Percentiles rank a stretch among this genome's conserved stretches.
phyloP scores from a whole-genome alignment of 1,140 invertebrate species.

The Ericerus pela region DNA sequence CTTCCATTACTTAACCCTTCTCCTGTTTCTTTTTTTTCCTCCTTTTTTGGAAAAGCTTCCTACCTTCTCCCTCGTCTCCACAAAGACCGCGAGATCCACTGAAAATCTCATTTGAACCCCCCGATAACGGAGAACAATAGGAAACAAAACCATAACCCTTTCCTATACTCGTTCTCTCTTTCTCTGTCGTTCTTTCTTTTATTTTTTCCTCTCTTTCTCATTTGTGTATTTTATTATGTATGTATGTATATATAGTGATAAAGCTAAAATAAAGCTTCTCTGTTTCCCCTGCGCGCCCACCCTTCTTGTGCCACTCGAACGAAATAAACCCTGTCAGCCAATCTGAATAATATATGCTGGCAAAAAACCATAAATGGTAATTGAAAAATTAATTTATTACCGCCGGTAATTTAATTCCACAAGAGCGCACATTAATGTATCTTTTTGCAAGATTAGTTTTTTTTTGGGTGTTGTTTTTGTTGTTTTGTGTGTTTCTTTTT shows the following conservation, averaged over 20 bases:
- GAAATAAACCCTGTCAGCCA: conserved; percentile 10
- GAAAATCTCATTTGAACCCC: conserved; percentile 7
- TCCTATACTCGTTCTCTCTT: too few species aligned
- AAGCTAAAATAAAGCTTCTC: not conserved
- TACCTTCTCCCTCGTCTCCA: not conserved
- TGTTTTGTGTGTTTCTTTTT: not conserved
- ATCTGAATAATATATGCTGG: conserved; percentile 12
- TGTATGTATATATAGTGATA: too few species aligned
- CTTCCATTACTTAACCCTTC: conserved; percentile 4
- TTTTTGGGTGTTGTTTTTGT: not conserved
- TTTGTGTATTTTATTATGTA: too few species aligned
- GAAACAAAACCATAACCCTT: conserved; percentile 11
- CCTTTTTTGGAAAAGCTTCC: too few species aligned
- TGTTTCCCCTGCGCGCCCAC: not conserved
- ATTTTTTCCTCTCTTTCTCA: too few species aligned
- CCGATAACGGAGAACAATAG: conserved; percentile 11
- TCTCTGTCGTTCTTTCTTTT: too few species aligned
- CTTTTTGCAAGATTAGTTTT: not conserved
- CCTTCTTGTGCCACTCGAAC: not conserved
- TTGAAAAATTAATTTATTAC: conserved; percentile 12
- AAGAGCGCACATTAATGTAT: conserved; percentile 2
- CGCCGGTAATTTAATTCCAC: conserved; percentile 4
- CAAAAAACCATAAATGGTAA: conserved; percentile 12
- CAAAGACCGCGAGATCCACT: not conserved
- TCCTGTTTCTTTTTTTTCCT: too few species aligned